These are phyloP conservation scores for Labeo rohita DNA, from an alignment of 2,113 vertebrate species.

Conservation along the genomic window DNA sequence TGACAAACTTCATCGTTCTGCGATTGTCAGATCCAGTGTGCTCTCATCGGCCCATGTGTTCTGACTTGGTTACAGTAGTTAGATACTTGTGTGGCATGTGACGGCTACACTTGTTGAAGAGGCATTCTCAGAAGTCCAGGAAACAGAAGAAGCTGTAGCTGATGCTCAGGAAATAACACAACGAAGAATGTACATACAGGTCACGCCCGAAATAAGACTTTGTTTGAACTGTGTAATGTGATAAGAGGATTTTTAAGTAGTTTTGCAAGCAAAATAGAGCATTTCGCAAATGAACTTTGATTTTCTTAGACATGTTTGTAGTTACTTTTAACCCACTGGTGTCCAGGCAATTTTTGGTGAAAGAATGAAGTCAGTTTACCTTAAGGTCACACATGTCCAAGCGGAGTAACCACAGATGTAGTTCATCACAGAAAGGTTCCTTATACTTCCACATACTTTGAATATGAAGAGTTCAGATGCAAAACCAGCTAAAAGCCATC, in stretches of 20 bases:
- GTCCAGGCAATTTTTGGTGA: neutral
- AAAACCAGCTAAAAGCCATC: too few relatives aligned
- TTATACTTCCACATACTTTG: too few relatives aligned
- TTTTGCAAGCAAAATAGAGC: neutral
- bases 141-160: conserved; percentile 20
- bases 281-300: neutral
- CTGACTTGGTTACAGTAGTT: conserved; percentile 86
- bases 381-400: neutral
- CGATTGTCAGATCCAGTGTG: conserved; percentile 69
- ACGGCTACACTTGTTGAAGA: conserved; percentile 73
- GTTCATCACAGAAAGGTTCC: too few relatives aligned
- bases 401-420: neutral
- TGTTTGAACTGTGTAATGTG: neutral
- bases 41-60: conserved; percentile 83
- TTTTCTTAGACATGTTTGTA: neutral
- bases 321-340: neutral
- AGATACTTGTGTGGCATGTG: conserved; percentile 84
- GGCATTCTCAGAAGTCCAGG: conserved; percentile 61
- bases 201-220: neutral
- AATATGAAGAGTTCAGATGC: too few relatives aligned
- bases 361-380: neutral
- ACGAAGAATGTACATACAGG: neutral
- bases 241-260: neutral
- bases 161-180: conserved; percentile 8
- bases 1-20: conserved; percentile 78